Conservation (phyloP, 2,113 vertebrate genomes). For the Polypterus senegalus region DNA sequence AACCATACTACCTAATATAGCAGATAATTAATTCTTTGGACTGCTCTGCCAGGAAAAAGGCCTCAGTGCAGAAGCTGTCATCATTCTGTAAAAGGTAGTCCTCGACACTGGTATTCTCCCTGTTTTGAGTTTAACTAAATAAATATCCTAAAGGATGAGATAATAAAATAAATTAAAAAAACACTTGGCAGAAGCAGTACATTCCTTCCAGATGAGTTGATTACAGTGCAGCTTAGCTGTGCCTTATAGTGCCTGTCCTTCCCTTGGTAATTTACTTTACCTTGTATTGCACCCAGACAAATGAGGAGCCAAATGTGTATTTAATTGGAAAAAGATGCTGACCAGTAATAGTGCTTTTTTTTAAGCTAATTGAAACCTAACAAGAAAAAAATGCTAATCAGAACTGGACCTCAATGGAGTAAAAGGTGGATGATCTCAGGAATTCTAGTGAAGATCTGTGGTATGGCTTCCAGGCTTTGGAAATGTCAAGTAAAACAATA, state of each 20-base stretch:
- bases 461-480: too few relatives aligned
- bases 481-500: too few relatives aligned
- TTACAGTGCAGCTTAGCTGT: slow-evolving; percentile 1
- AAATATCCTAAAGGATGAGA: too few relatives aligned
- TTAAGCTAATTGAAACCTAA: not conserved
- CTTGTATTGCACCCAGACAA: not conserved
- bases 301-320: slow-evolving; percentile 7
- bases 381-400: too few relatives aligned
- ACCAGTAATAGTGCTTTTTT: slow-evolving; percentile 7
- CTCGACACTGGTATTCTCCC: too few relatives aligned
- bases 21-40: not conserved
- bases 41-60: not conserved
- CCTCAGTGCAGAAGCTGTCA: not conserved
- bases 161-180: slow-evolving; percentile 14
- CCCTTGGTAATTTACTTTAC: not conserved
- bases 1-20: not conserved
- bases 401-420: too few relatives aligned
- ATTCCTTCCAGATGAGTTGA: slow-evolving; percentile 25
- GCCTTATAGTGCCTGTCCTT: not conserved
- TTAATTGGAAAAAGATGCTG: slow-evolving; percentile 12
- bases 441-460: too few relatives aligned
- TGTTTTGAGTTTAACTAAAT: too few relatives aligned
- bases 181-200: slow-evolving; percentile 15
- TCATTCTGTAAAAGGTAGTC: too few relatives aligned
- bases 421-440: too few relatives aligned